Percentiles rank a stretch among this genome's conserved stretches.
Evolutionary conservation across 2,113 vertebrate species (phyloP).

Genomic region (Excalfactoria chinensis): DNA sequence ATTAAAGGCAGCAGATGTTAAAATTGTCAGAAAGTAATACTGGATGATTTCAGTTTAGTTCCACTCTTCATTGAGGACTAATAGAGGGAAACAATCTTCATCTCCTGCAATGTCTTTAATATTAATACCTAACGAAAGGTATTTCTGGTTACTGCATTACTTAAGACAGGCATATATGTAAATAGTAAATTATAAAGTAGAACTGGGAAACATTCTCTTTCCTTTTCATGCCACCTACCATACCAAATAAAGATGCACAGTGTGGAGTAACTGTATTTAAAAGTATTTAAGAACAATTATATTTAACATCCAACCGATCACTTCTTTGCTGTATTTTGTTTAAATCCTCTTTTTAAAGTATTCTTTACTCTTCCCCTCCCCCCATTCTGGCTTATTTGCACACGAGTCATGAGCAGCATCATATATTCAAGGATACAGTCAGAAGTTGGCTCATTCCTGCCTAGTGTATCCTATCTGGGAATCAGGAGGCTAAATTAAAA

Average conservation of each 20-base stretch:
- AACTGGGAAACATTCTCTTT: background rate
- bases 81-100: background rate
- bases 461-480: slow-evolving; percentile 6
- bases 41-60: background rate
- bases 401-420: background rate
- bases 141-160: background rate
- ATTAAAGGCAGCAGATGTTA: background rate
- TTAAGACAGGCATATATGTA: background rate
- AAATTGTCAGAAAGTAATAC: background rate
- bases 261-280: background rate
- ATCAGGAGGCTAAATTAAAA: slow-evolving; percentile 59
- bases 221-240: background rate
- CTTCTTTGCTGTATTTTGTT: background rate
- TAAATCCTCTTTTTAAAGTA: background rate
- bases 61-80: background rate
- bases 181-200: background rate
- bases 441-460: slow-evolving; percentile 8
- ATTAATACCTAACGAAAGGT: background rate
- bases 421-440: background rate
- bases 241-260: background rate
- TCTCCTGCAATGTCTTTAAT: background rate
- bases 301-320: background rate
- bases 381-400: background rate
- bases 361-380: background rate
- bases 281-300: background rate